Conservation (phyloP, 2,888 invertebrate species). For the Sisyra terminalis region DNA sequence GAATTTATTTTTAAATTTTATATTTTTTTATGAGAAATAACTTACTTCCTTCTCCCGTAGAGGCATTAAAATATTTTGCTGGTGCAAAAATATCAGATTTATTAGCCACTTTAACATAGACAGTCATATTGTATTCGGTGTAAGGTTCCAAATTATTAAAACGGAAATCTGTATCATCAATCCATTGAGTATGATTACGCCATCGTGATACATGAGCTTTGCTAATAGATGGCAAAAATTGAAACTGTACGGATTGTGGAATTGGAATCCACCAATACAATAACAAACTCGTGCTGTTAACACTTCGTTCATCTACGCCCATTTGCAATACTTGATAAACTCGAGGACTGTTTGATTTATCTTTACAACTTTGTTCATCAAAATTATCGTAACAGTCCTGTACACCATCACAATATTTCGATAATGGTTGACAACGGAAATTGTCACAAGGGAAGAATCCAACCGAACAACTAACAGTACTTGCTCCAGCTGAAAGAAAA, state of each 20-base stretch:
- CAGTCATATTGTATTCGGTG: conserved; percentile 64
- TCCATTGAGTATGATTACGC: conserved; percentile 42
- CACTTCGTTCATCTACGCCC: conserved; percentile 43
- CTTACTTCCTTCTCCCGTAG: conserved; percentile 49
- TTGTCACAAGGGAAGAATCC: conserved; percentile 40
- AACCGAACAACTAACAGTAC: conserved; percentile 1
- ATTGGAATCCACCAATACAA: conserved; percentile 44
- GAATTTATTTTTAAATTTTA: not conserved
- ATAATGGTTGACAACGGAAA: conserved; percentile 40
- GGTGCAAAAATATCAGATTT: conserved; percentile 42
- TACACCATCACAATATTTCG: conserved; percentile 46
- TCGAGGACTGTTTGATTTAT: conserved; percentile 16
- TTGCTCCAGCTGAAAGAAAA: conserved; percentile 1
- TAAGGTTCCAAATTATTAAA: conserved; percentile 49
- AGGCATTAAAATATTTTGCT: conserved; percentile 39
- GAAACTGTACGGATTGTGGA: conserved; percentile 27
- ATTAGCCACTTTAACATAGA: conserved; percentile 47
- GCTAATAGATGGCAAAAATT: conserved; percentile 53
- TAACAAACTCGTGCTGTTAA: conserved; percentile 43
- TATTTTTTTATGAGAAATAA: conserved; percentile 7
- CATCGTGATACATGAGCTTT: conserved; percentile 33
- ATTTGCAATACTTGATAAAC: conserved; percentile 34
- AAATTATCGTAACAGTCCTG: conserved; percentile 56
- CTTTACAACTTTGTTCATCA: conserved; percentile 52
- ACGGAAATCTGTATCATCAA: conserved; percentile 35